Conservation (phyloP, 2,797 vertebrate species). For the Sebastes matsubarae region DNA sequence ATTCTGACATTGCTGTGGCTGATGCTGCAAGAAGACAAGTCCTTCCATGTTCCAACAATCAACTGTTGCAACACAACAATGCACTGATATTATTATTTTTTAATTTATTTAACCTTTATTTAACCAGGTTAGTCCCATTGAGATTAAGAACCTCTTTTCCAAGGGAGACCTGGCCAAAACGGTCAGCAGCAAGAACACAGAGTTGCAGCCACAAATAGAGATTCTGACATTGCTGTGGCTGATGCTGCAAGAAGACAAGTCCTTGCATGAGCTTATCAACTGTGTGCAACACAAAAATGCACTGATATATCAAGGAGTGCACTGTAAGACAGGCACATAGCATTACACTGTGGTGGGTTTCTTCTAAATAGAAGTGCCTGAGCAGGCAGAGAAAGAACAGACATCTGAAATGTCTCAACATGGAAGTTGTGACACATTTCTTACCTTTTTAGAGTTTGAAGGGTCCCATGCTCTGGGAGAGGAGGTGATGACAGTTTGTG, state of each 20-base stretch:
- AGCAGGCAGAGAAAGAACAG: too few relatives aligned
- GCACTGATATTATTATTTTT: too few relatives aligned
- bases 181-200: too few relatives aligned
- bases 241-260: constrained; percentile 20
- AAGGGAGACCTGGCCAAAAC: too few relatives aligned
- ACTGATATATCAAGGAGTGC: background rate
- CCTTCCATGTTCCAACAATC: too few relatives aligned
- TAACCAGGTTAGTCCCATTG: too few relatives aligned
- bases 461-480: constrained; percentile 54
- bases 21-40: too few relatives aligned
- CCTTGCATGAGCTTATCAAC: background rate
- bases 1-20: too few relatives aligned
- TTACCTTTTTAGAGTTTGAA: constrained; percentile 72
- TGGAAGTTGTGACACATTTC: constrained; percentile 11
- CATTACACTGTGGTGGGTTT: background rate
- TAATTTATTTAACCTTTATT: too few relatives aligned
- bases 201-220: too few relatives aligned
- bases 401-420: background rate
- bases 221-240: background rate
- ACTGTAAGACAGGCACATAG: background rate
- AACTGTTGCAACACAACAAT: too few relatives aligned
- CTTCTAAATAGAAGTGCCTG: background rate
- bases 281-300: background rate
- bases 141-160: too few relatives aligned
- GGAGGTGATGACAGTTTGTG: constrained; percentile 15